Evolutionary conservation across 1,140 invertebrate genomes (phyloP).

Genomic region (Calephelis virginiensis): DNA sequence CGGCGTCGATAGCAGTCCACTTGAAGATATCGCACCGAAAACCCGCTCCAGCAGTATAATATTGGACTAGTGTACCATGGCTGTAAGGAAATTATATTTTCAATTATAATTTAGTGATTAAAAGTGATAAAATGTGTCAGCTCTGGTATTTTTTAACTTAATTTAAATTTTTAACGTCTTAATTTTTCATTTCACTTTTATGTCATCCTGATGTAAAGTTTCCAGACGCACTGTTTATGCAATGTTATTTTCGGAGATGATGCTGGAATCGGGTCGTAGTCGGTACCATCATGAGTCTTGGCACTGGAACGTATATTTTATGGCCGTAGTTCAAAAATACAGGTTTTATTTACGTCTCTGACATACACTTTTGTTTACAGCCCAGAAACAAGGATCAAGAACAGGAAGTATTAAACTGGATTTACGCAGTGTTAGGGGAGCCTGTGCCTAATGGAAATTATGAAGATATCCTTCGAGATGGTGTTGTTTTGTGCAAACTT

Average conservation of each 20-base stretch:
- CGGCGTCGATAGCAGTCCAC: slow-evolving; percentile 51
- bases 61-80: slow-evolving; percentile 45
- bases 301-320: slow-evolving; percentile 71
- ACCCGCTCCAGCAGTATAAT: slow-evolving; percentile 44
- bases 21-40: slow-evolving; percentile 52
- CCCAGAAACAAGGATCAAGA: slow-evolving; percentile 94
- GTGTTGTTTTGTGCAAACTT: slow-evolving; percentile 94
- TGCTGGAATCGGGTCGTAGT: slow-evolving; percentile 57
- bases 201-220: slow-evolving; percentile 27
- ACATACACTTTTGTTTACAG: slow-evolving; percentile 76
- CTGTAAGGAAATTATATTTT: slow-evolving; percentile 48
- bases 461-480: slow-evolving; percentile 96
- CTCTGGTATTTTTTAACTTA: background rate
- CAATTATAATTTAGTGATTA: slow-evolving; percentile 17
- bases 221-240: slow-evolving; percentile 42
- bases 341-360: slow-evolving; percentile 39
- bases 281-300: slow-evolving; percentile 64
- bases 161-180: background rate
- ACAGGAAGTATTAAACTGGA: slow-evolving; percentile 94
- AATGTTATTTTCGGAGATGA: slow-evolving; percentile 69
- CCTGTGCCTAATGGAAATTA: slow-evolving; percentile 89
- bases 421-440: slow-evolving; percentile 92
- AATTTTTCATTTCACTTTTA: background rate
- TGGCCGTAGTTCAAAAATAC: slow-evolving; percentile 61
- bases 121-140: background rate